Conservation (phyloP, 2,113 vertebrate genomes). For the Rhombomys opimus region DNA sequence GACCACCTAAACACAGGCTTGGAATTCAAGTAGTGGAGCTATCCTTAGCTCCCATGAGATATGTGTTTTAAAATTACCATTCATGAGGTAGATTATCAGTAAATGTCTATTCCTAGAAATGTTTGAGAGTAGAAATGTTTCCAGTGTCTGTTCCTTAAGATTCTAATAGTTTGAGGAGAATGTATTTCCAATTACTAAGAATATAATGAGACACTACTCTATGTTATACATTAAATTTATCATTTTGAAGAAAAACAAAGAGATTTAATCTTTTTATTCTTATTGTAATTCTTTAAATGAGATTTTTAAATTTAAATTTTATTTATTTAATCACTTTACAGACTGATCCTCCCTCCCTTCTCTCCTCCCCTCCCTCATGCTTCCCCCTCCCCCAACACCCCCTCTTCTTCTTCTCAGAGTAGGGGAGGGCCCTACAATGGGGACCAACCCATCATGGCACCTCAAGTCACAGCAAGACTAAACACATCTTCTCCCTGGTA, state of each 20-base stretch:
- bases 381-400: too few relatives aligned
- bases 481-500: too few relatives aligned
- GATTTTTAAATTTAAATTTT: too few relatives aligned
- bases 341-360: too few relatives aligned
- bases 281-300: not conserved
- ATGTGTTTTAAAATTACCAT: constrained; percentile 4
- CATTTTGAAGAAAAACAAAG: not conserved
- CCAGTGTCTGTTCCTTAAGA: not conserved
- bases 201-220: not conserved
- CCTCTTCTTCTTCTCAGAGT: too few relatives aligned
- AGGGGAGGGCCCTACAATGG: too few relatives aligned
- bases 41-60: not conserved
- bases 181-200: constrained; percentile 24
- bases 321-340: too few relatives aligned
- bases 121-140: not conserved
- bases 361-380: too few relatives aligned
- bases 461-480: too few relatives aligned
- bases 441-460: too few relatives aligned
- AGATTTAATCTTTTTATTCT: not conserved
- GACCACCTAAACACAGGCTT: not conserved
- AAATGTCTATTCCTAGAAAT: not conserved
- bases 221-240: not conserved
- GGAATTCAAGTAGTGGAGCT: not conserved
- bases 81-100: not conserved
- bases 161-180: constrained; percentile 32